Conservation (phyloP, 2,113 vertebrate species). For the Sprattus sprattus region DNA sequence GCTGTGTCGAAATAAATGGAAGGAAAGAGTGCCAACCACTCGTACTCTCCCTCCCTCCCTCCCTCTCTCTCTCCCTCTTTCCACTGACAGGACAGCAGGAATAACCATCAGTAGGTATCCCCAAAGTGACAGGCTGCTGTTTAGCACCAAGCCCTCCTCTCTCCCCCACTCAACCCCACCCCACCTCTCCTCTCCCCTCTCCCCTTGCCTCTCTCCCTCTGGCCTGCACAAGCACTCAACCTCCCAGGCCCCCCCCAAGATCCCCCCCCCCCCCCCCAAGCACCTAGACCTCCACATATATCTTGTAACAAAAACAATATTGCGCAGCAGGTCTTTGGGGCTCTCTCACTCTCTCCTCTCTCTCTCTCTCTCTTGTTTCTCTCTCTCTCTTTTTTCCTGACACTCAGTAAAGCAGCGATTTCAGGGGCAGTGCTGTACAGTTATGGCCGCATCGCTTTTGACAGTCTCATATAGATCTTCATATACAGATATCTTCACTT, state of each 20-base stretch:
- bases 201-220: neutral
- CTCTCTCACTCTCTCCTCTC: neutral
- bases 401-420: neutral
- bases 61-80: slow-evolving; percentile 23
- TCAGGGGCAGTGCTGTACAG: neutral
- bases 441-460: neutral
- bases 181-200: neutral
- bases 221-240: slow-evolving; percentile 10
- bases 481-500: neutral
- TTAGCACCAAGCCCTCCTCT: neutral
- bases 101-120: slow-evolving; percentile 10
- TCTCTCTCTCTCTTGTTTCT: neutral
- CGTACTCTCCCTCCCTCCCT: neutral
- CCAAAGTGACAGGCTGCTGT: slow-evolving; percentile 10
- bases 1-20: neutral
- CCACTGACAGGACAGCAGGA: slow-evolving; percentile 16
- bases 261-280: neutral
- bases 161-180: neutral
- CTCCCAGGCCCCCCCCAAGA: neutral
- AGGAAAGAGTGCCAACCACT: neutral
- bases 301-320: slow-evolving; percentile 40
- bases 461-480: neutral
- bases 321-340: slow-evolving; percentile 1
- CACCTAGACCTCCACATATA: slow-evolving; percentile 34
- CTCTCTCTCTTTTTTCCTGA: neutral